Percentiles rank a stretch among this genome's conserved stretches.
These are phyloP conservation scores for Sitophilus oryzae DNA, from an alignment of 1,140 invertebrate genomes.

Conservation along the genomic window DNA sequence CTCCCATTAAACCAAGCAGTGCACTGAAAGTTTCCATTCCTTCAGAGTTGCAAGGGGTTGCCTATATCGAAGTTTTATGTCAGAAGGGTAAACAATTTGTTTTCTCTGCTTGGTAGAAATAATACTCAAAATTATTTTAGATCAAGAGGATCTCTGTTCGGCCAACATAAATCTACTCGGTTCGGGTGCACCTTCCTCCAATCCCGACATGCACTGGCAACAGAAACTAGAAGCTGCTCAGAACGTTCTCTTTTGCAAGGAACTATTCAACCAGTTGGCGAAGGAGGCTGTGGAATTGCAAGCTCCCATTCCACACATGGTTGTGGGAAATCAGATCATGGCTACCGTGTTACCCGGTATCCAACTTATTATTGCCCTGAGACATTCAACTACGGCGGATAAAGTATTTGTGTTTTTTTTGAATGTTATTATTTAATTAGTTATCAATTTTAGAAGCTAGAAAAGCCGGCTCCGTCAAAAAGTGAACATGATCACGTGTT, in stretches of 20 bases:
- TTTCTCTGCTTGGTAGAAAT: not conserved
- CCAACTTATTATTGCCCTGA: constrained; percentile 74
- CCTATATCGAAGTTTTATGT: constrained; percentile 91
- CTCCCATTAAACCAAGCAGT: constrained; percentile 58
- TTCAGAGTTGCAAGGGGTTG: constrained; percentile 88
- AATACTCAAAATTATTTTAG: constrained; percentile 43
- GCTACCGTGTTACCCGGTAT: constrained; percentile 91
- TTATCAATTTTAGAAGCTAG: constrained; percentile 37
- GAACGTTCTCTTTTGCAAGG: constrained; percentile 96
- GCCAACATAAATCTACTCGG: constrained; percentile 68
- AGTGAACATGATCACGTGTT: constrained; percentile 91
- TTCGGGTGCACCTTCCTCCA: constrained; percentile 55
- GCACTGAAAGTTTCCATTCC: constrained; percentile 86
- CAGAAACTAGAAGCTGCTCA: constrained; percentile 92
- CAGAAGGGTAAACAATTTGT: constrained; percentile 63
- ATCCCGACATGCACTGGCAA: constrained; percentile 84
- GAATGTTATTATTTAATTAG: not conserved
- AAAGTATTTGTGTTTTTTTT: constrained; percentile 48
- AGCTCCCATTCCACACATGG: constrained; percentile 90
- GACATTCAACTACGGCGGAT: constrained; percentile 66
- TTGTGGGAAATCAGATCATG: constrained; percentile 95
- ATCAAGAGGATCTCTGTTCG: constrained; percentile 77
- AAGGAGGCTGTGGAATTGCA: constrained; percentile 91
- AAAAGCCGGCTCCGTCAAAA: constrained; percentile 49
- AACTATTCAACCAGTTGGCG: constrained; percentile 90